These are phyloP conservation scores for Portunus trituberculatus DNA, from an alignment of 1,140 invertebrate genomes.

Conservation along the genomic window DNA sequence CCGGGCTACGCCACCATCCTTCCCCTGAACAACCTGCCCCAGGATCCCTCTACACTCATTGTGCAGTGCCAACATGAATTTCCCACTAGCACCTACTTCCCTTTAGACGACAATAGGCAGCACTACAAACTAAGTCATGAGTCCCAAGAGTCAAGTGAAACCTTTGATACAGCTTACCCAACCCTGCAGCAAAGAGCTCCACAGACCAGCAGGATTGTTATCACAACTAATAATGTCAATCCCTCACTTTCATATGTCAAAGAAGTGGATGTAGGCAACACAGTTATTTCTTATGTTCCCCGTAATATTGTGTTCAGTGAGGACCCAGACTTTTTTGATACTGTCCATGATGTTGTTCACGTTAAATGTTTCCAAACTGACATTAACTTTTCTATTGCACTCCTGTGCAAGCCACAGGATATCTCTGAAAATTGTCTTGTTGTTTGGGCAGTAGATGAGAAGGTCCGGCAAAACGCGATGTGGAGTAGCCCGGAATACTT, in stretches of 20 bases:
- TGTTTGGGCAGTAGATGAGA: conserved; percentile 71
- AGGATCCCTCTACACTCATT: conserved; percentile 53
- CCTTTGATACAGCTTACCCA: conserved; percentile 54
- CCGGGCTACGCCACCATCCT: conserved; percentile 70
- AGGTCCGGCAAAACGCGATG: conserved; percentile 66
- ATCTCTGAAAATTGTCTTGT: conserved; percentile 68
- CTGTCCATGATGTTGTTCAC: conserved; percentile 64
- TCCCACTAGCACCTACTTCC: conserved; percentile 48
- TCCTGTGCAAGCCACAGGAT: conserved; percentile 68
- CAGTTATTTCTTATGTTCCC: conserved; percentile 71
- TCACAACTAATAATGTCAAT: conserved; percentile 65
- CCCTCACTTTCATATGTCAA: conserved; percentile 66
- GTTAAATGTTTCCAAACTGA: conserved; percentile 70
- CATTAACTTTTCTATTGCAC: conserved; percentile 69
- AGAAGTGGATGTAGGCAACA: conserved; percentile 73
- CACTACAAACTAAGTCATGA: conserved; percentile 51
- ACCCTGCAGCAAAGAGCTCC: conserved; percentile 64
- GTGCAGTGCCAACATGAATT: conserved; percentile 45
- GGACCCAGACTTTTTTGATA: conserved; percentile 69
- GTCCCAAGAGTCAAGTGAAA: conserved; percentile 32
- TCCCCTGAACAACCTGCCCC: conserved; percentile 67
- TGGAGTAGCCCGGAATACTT: conserved; percentile 72
- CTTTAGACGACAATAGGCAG: conserved; percentile 44
- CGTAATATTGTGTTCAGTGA: conserved; percentile 74
- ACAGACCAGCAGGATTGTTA: conserved; percentile 73